phyloP scores from a whole-genome alignment of 2,888 invertebrate species.

The Imbricaverruca yamaguchii region DNA sequence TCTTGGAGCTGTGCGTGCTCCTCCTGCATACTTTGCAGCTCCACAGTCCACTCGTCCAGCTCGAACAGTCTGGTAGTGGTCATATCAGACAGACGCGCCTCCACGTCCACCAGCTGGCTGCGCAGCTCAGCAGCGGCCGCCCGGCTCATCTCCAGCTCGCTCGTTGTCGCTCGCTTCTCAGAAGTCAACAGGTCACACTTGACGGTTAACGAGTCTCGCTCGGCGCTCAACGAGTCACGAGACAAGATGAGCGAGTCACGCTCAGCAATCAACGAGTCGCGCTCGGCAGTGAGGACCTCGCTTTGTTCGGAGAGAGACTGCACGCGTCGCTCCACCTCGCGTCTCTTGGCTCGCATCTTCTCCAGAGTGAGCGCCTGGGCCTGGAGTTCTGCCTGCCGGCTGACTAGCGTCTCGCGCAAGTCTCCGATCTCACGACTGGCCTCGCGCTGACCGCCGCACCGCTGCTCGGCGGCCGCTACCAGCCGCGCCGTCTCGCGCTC shows the following conservation, averaged over 20 bases:
- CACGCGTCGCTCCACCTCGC: background rate
- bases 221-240: background rate
- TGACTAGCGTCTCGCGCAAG: background rate
- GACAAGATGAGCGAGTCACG: background rate
- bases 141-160: too few species aligned
- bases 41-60: background rate
- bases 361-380: background rate
- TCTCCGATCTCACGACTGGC: background rate
- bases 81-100: background rate
- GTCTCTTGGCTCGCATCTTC: background rate
- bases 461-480: background rate
- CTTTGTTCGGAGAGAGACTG: background rate
- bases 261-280: background rate
- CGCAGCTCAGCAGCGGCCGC: too few species aligned
- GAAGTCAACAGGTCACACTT: too few species aligned
- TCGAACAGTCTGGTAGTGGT: background rate
- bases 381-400: background rate
- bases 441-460: background rate
- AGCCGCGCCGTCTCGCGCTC: background rate
- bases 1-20: background rate
- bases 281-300: background rate
- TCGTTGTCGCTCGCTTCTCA: too few species aligned
- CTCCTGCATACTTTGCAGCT: background rate
- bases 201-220: background rate
- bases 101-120: background rate